Conservation (phyloP, 2,797 vertebrate species). For the Hippocampus kuda region DNA sequence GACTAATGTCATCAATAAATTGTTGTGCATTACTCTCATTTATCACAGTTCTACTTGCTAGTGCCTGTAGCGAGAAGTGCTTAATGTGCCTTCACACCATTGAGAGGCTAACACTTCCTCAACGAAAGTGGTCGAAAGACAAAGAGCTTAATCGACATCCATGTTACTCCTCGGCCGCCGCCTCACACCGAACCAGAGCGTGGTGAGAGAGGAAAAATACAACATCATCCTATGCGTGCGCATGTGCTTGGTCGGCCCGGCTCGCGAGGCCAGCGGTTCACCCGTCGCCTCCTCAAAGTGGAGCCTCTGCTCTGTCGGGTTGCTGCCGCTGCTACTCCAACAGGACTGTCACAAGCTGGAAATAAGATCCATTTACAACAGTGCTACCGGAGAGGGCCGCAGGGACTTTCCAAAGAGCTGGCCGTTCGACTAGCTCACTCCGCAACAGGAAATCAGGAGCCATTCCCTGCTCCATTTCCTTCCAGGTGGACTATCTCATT, state of each 20-base stretch:
- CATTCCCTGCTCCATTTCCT: constrained; percentile 60
- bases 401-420: constrained; percentile 41
- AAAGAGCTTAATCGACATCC: constrained; percentile 55
- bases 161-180: constrained; percentile 29
- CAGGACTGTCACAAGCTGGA: constrained; percentile 32
- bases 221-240: constrained; percentile 7
- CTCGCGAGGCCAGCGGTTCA: constrained; percentile 27
- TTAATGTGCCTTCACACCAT: constrained; percentile 46
- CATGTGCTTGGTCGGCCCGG: constrained; percentile 10
- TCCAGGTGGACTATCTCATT: constrained; percentile 55
- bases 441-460: constrained; percentile 39
- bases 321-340: constrained; percentile 19
- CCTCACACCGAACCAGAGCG: constrained; percentile 1
- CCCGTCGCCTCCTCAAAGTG: constrained; percentile 12
- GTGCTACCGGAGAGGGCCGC: constrained; percentile 31
- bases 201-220: constrained; percentile 18
- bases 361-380: constrained; percentile 52
- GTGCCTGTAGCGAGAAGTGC: constrained; percentile 37
- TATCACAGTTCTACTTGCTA: constrained; percentile 9
- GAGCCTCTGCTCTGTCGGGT: constrained; percentile 15
- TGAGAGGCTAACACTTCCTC: constrained; percentile 41
- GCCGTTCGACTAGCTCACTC: constrained; percentile 32
- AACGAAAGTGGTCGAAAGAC: constrained; percentile 39
- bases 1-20: neutral
- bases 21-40: neutral